Conservation (phyloP, 2,797 vertebrate genomes). For the Dipus sagitta region DNA sequence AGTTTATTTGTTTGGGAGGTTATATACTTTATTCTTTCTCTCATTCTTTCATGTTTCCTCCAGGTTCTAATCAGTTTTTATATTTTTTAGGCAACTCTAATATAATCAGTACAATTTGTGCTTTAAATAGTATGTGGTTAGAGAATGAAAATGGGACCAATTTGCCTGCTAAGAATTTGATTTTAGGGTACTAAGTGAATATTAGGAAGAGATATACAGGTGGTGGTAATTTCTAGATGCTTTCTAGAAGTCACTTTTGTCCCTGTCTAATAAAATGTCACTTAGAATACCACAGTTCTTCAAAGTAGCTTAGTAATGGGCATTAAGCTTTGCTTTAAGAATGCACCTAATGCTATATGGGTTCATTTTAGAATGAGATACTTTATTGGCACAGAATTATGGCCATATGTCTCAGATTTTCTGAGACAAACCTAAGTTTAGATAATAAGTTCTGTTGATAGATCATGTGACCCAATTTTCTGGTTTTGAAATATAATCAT, state of each 20-base stretch:
- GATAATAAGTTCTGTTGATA: conserved; percentile 60
- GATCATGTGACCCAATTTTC: conserved; percentile 58
- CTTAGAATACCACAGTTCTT: conserved; percentile 69
- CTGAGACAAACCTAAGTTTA: conserved; percentile 71
- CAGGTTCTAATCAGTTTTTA: conserved; percentile 68
- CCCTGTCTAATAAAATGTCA: conserved; percentile 73
- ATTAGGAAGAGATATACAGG: conserved; percentile 70
- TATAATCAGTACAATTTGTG: conserved; percentile 75
- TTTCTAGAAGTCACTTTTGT: conserved; percentile 73
- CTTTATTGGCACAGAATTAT: conserved; percentile 72
- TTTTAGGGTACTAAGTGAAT: conserved; percentile 68
- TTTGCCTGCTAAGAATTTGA: conserved; percentile 79
- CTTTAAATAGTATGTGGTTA: conserved; percentile 79
- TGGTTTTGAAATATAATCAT: conserved; percentile 64
- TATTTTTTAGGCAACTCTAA: conserved; percentile 67
- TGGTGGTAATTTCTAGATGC: conserved; percentile 70
- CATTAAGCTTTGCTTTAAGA: conserved; percentile 70
- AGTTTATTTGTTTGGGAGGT: conserved; percentile 68
- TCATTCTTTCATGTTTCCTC: not conserved
- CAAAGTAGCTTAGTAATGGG: conserved; percentile 63
- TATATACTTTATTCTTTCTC: conserved; percentile 4
- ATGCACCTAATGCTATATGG: conserved; percentile 49
- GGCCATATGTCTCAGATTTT: conserved; percentile 73
- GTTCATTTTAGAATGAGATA: conserved; percentile 71
- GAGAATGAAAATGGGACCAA: conserved; percentile 80